Percentiles rank a stretch among this genome's conserved stretches.
These are phyloP conservation scores for Silurus aristotelis DNA, from an alignment of 2,797 vertebrate genomes.

Conservation along the genomic window DNA sequence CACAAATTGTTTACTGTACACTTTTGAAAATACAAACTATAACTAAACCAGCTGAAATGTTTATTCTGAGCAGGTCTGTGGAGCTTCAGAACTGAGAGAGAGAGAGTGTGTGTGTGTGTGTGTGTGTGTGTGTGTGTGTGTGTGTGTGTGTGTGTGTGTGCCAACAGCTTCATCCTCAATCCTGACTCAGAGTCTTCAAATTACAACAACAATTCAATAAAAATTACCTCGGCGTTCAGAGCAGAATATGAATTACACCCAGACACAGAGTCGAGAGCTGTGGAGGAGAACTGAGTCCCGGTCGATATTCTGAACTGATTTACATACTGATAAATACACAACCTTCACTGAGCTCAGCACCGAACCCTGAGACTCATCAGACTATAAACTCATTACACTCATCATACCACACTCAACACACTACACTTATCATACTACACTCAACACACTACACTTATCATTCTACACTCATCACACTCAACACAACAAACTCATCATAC, in stretches of 20 bases:
- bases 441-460: too few relatives aligned
- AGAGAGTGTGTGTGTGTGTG: too few relatives aligned
- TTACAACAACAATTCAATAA: slow-evolving; percentile 83
- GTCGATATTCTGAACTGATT: slow-evolving; percentile 69
- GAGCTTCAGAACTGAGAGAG: background rate
- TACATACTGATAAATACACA: slow-evolving; percentile 78
- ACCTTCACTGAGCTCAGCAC: slow-evolving; percentile 68
- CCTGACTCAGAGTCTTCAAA: slow-evolving; percentile 73
- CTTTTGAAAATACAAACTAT: background rate
- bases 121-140: too few relatives aligned
- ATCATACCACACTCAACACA: too few relatives aligned
- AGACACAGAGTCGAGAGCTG: slow-evolving; percentile 69
- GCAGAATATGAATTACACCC: slow-evolving; percentile 64
- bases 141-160: background rate
- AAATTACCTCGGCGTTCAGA: slow-evolving; percentile 71
- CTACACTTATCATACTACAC: too few relatives aligned
- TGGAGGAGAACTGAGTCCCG: slow-evolving; percentile 69
- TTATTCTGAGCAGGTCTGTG: background rate
- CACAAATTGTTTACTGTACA: background rate
- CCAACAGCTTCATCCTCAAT: slow-evolving; percentile 17
- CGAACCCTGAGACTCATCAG: background rate
- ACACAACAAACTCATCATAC: too few relatives aligned
- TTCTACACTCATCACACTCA: too few relatives aligned
- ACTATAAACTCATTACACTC: too few relatives aligned
- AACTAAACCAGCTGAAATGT: too few relatives aligned